Conservation (phyloP, 2,797 vertebrate species). For the Microcaecilia unicolor region DNA sequence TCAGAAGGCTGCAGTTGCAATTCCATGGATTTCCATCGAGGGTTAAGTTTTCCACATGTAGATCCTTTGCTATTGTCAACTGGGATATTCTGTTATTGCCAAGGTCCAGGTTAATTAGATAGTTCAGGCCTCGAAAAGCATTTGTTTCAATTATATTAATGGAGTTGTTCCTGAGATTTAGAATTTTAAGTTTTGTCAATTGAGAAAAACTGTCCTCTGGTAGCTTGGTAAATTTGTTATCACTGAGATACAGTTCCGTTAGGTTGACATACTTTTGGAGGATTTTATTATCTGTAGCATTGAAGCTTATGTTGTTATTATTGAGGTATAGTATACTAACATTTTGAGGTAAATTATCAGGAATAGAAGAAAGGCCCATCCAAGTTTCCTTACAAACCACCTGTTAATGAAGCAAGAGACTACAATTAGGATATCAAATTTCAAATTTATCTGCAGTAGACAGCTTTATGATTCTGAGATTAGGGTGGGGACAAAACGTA, state of each 20-base stretch:
- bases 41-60: constrained; percentile 31
- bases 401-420: constrained; percentile 38
- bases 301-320: constrained; percentile 49
- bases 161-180: constrained; percentile 62
- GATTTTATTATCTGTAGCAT: constrained; percentile 23
- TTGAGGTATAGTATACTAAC: constrained; percentile 47
- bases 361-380: constrained; percentile 44
- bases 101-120: constrained; percentile 56
- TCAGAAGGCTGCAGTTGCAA: constrained; percentile 60
- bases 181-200: constrained; percentile 45
- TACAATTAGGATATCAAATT: neutral
- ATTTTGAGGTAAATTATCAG: constrained; percentile 17
- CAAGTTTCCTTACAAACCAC: constrained; percentile 26
- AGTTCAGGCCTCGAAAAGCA: constrained; percentile 52
- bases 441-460: no score
- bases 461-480: no score
- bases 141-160: constrained; percentile 51
- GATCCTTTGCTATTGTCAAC: constrained; percentile 41
- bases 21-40: constrained; percentile 73
- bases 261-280: constrained; percentile 49
- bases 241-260: constrained; percentile 55
- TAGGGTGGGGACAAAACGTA: no score
- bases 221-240: constrained; percentile 51
- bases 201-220: constrained; percentile 46
- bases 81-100: constrained; percentile 58